A percentile compares a stretch with the other conserved stretches of the same genome.
Conservation (phyloP, 1,140 invertebrate species). For the Rhagoletis zephyria region DNA sequence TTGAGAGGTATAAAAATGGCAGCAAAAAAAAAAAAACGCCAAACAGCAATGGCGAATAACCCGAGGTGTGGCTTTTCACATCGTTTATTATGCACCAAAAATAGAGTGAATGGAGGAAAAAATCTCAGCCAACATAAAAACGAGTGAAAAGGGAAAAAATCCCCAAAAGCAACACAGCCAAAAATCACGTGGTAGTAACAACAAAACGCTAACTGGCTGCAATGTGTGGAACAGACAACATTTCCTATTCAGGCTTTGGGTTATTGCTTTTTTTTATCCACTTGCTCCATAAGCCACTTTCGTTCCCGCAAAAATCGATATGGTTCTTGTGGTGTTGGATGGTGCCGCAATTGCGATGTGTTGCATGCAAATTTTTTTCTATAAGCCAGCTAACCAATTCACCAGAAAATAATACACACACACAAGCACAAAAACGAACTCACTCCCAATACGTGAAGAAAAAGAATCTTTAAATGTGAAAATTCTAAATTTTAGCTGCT, state of each 20-base stretch:
- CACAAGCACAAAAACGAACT: not conserved
- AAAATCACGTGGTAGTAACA: slow-evolving; percentile 30
- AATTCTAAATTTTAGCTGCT: slow-evolving; percentile 40
- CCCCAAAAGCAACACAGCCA: not conserved
- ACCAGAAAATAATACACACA: not conserved
- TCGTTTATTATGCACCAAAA: slow-evolving; percentile 56
- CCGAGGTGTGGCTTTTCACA: slow-evolving; percentile 55
- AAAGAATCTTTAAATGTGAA: slow-evolving; percentile 34
- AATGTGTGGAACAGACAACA: slow-evolving; percentile 12
- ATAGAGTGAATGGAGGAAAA: slow-evolving; percentile 29
- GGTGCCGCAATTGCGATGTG: slow-evolving; percentile 36
- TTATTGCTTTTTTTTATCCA: not conserved
- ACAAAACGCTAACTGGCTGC: slow-evolving; percentile 21
- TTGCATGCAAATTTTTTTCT: slow-evolving; percentile 49
- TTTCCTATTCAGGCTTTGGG: slow-evolving; percentile 17
- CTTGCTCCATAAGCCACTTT: not conserved
- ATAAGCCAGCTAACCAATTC: not conserved
- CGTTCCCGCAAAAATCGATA: slow-evolving; percentile 45
- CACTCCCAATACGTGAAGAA: not conserved
- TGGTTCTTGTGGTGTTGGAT: slow-evolving; percentile 18
- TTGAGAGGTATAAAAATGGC: slow-evolving; percentile 1
- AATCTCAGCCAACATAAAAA: not conserved
- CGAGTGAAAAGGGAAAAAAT: not conserved
- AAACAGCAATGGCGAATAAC: slow-evolving; percentile 45
- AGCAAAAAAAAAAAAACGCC: not conserved